phyloP scores from a whole-genome alignment of 2,888 invertebrate species.

The Oligia fasciuncula region DNA sequence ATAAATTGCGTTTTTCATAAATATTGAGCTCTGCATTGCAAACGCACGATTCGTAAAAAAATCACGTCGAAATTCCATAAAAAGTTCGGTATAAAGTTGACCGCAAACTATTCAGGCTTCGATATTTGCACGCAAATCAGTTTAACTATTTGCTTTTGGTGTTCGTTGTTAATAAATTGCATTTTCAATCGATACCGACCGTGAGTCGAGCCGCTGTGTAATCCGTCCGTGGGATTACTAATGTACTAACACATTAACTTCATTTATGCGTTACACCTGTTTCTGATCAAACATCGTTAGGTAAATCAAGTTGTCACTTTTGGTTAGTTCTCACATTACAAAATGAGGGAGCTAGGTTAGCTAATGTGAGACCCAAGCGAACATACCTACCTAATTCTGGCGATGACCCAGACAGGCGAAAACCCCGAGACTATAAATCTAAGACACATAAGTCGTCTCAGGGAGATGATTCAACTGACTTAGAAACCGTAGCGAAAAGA shows the following conservation, averaged over 20 bases:
- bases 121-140: constrained; percentile 55
- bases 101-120: constrained; percentile 38
- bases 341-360: background rate
- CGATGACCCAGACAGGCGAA: background rate
- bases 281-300: constrained; percentile 21
- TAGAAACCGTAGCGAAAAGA: constrained; percentile 9
- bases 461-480: constrained; percentile 11
- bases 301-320: constrained; percentile 9
- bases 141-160: constrained; percentile 57
- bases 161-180: constrained; percentile 51
- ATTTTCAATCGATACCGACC: constrained; percentile 49
- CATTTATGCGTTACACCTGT: constrained; percentile 41
- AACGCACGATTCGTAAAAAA: constrained; percentile 10
- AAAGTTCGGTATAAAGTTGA: constrained; percentile 37
- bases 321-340: constrained; percentile 4
- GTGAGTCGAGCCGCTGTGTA: constrained; percentile 17
- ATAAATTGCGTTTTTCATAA: background rate
- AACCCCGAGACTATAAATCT: constrained; percentile 8
- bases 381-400: background rate
- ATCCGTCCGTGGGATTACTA: constrained; percentile 38
- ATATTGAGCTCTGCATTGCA: constrained; percentile 14
- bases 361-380: background rate
- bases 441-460: background rate
- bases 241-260: constrained; percentile 25
- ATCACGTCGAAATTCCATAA: constrained; percentile 22